These are phyloP conservation scores for Thymelicus sylvestris DNA, from an alignment of 2,888 invertebrate genomes.

Conservation along the genomic window DNA sequence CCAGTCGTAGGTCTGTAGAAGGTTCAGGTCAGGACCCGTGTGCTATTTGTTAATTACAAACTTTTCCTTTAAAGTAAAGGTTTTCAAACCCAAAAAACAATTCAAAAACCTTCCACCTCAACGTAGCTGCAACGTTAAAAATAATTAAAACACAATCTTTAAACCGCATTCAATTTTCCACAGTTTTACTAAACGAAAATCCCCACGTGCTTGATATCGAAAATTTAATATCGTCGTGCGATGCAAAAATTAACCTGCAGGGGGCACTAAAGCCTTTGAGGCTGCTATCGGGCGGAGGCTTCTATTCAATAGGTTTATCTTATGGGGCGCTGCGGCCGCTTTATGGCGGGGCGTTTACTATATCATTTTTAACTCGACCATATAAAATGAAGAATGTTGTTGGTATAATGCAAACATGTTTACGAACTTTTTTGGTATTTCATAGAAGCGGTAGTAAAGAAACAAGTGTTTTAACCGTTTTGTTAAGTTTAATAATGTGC, in stretches of 20 bases:
- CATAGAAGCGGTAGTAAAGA: background rate
- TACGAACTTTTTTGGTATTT: too few relatives aligned
- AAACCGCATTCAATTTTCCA: conserved; percentile 1
- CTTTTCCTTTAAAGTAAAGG: background rate
- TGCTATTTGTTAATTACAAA: too few relatives aligned
- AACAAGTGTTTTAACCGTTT: too few relatives aligned
- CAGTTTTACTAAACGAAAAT: conserved; percentile 20
- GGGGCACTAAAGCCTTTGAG: conserved; percentile 29
- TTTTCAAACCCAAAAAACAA: too few relatives aligned
- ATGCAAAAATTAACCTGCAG: conserved; percentile 30
- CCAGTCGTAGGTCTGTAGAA: too few relatives aligned
- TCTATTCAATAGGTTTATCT: conserved; percentile 28
- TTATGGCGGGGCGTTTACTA: conserved; percentile 19
- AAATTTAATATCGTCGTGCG: conserved; percentile 29
- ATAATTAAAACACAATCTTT: background rate
- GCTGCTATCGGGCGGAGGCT: conserved; percentile 26
- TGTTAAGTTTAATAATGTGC: too few relatives aligned
- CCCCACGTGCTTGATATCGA: conserved; percentile 22
- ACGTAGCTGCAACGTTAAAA: background rate
- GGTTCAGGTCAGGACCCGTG: too few relatives aligned
- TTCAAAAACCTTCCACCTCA: background rate
- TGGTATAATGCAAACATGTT: too few relatives aligned
- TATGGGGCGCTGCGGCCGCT: conserved; percentile 6
- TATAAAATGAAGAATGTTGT: conserved; percentile 1
- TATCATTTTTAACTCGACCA: conserved; percentile 13